These are phyloP conservation scores for Drosophila sproati DNA, from an alignment of 1,140 invertebrate genomes.

Conservation along the genomic window DNA sequence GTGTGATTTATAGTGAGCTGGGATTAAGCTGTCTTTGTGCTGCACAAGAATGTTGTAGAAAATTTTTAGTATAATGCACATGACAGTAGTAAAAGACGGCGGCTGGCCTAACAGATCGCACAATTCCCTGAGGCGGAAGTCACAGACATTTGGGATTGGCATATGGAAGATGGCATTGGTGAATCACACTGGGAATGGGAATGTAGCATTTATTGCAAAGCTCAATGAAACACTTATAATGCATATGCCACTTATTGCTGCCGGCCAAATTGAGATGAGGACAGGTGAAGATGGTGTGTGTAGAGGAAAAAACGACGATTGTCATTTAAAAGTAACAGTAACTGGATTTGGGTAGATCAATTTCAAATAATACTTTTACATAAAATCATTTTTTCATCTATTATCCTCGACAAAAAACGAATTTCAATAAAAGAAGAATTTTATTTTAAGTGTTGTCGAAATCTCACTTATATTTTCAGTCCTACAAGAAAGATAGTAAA, in stretches of 20 bases:
- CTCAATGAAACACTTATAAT: conserved; percentile 28
- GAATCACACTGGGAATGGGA: background rate
- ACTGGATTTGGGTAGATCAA: too few species aligned
- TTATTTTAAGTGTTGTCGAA: too few species aligned
- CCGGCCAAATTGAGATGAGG: background rate
- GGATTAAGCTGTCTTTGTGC: conserved; percentile 79
- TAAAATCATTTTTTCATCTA: too few species aligned
- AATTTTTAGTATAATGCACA: conserved; percentile 67
- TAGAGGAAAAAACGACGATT: background rate
- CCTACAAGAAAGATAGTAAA: too few species aligned
- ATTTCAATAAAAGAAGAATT: too few species aligned
- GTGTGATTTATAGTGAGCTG: conserved; percentile 81
- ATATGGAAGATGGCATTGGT: conserved; percentile 3
- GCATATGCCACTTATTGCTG: conserved; percentile 14
- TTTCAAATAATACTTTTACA: too few species aligned
- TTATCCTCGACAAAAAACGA: too few species aligned
- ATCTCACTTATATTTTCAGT: too few species aligned
- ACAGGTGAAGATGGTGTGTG: background rate
- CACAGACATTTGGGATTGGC: conserved; percentile 31
- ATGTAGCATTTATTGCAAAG: background rate
- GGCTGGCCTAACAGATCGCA: conserved; percentile 15
- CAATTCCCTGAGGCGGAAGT: conserved; percentile 40
- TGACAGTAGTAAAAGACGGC: conserved; percentile 22
- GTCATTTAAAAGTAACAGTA: background rate
- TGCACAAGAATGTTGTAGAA: conserved; percentile 70